Conservation (phyloP, 2,888 invertebrate genomes). For the Azorinus chamasolen region DNA sequence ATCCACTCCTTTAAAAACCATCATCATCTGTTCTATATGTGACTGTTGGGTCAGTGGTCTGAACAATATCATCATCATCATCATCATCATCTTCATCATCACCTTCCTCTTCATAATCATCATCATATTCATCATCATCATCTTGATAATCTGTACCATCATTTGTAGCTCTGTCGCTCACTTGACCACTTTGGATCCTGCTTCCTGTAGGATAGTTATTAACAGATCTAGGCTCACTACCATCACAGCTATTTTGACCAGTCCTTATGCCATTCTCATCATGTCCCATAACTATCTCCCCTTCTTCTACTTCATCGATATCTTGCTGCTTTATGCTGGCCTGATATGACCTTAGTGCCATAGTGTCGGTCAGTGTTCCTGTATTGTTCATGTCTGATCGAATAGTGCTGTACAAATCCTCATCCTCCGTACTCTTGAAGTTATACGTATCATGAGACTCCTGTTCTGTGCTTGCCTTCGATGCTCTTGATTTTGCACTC, state of each 20-base stretch:
- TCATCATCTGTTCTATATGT: constrained; percentile 65
- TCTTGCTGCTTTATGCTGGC: constrained; percentile 68
- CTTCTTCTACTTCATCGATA: constrained; percentile 48
- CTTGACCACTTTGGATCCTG: neutral
- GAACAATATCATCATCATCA: constrained; percentile 47
- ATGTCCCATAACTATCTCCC: constrained; percentile 21
- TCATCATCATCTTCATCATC: constrained; percentile 56
- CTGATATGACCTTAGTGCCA: constrained; percentile 74
- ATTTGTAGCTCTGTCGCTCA: neutral
- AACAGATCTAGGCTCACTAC: neutral
- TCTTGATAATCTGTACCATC: constrained; percentile 29
- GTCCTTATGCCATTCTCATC: neutral
- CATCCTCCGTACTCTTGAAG: constrained; percentile 68
- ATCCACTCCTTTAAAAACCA: constrained; percentile 41
- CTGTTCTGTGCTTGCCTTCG: constrained; percentile 54
- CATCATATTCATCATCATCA: constrained; percentile 38
- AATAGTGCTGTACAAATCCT: constrained; percentile 70
- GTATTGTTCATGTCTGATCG: constrained; percentile 65
- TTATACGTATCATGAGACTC: constrained; percentile 68
- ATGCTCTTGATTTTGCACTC: constrained; percentile 45
- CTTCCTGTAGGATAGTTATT: neutral
- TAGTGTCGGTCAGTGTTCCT: constrained; percentile 67
- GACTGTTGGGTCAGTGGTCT: constrained; percentile 51
- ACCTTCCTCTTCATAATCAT: constrained; percentile 47
- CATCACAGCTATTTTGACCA: constrained; percentile 3